These are phyloP conservation scores for Xenops minutus DNA, from an alignment of 2,797 vertebrate genomes.

Conservation along the genomic window DNA sequence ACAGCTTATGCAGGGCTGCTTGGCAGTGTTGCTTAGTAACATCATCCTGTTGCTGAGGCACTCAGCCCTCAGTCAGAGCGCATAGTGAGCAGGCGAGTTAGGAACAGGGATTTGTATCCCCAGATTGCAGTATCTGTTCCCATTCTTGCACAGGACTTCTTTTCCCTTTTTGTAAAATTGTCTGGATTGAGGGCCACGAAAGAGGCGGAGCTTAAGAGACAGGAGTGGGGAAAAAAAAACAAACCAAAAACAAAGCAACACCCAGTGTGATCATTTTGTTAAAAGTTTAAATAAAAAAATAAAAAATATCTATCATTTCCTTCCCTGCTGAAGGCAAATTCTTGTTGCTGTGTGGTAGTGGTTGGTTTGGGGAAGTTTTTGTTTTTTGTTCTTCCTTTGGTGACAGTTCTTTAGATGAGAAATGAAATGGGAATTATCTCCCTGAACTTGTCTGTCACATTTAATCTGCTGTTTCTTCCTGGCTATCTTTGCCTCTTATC, in stretches of 20 bases:
- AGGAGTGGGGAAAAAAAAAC: neutral
- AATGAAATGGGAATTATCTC: slow-evolving; percentile 35
- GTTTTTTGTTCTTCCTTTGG: neutral
- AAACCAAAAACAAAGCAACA: neutral
- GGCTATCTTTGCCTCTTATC: neutral
- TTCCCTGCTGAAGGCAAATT: neutral
- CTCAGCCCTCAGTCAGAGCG: neutral
- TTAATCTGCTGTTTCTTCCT: neutral
- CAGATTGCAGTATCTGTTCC: neutral
- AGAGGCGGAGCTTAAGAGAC: neutral
- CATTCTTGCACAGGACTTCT: neutral
- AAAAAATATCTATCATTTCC: neutral
- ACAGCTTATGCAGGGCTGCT: neutral
- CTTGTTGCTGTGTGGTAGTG: neutral
- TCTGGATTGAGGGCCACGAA: neutral
- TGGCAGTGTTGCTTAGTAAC: neutral
- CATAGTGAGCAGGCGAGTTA: neutral
- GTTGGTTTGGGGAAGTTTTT: neutral
- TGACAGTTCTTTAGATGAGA: neutral
- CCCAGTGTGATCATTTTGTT: neutral
- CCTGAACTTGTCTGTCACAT: slow-evolving; percentile 7
- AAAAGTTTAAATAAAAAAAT: neutral
- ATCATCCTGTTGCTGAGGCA: neutral
- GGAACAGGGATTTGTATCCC: neutral
- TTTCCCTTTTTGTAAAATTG: neutral